A percentile compares a stretch with the other conserved stretches of the same genome.
These are phyloP conservation scores for Agrochola litura DNA, from an alignment of 2,888 invertebrate genomes.

Conservation along the genomic window DNA sequence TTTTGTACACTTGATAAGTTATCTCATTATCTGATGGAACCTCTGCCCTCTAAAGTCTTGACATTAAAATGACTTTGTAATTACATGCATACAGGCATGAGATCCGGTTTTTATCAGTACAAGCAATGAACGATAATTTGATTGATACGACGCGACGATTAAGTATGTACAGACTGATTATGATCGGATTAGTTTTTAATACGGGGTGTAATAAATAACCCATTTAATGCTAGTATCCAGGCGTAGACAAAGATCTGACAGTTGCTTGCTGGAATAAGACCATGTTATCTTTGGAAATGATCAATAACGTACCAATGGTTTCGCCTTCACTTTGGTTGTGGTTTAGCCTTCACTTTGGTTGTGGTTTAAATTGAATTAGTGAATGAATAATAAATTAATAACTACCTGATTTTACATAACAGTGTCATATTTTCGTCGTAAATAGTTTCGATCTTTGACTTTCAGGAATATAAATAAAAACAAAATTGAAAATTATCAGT, in stretches of 20 bases:
- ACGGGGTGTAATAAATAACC: conserved; percentile 11
- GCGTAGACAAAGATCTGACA: conserved; percentile 15
- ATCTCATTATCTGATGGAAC: conserved; percentile 41
- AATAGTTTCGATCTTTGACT: not conserved
- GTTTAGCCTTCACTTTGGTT: not conserved
- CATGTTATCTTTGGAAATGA: not conserved
- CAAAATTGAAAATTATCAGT: not conserved
- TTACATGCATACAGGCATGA: conserved; percentile 22
- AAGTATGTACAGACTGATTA: conserved; percentile 39
- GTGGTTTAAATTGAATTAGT: not conserved
- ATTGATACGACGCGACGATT: conserved; percentile 35
- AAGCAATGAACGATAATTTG: conserved; percentile 56
- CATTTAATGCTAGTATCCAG: conserved; percentile 24
- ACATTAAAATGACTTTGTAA: conserved; percentile 58
- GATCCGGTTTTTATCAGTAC: conserved; percentile 63
- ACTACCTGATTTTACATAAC: not conserved
- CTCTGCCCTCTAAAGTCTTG: conserved; percentile 36
- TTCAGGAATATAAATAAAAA: conserved; percentile 5
- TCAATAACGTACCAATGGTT: not conserved
- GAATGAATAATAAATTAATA: not conserved
- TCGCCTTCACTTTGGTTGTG: not conserved
- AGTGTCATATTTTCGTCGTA: not conserved
- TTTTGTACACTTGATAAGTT: conserved; percentile 27
- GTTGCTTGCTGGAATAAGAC: not conserved
- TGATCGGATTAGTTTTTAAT: conserved; percentile 30